Base-by-base conservation (phyloP, 2,888 invertebrate genomes). In the Carabus problematicus region DNA sequence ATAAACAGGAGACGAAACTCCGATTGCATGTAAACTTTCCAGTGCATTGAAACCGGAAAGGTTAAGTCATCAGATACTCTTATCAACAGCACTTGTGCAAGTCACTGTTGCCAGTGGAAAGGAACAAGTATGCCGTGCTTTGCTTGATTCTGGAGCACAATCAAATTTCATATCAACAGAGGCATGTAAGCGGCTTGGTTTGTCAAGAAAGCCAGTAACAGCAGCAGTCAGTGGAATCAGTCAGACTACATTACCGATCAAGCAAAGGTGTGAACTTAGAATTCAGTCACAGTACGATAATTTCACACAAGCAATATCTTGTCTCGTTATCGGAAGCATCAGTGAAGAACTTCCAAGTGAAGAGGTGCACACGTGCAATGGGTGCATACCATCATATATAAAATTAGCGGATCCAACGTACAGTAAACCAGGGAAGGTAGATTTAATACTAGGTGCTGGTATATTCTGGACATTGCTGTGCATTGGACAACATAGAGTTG, bases 381-480 rank as follows among this genome's bases (percentile, higher is more conserved):
- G 42, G 4, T 18, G 49, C 14, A 49, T 62, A 62, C 62, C 52
- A 39, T 6, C 29, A 19, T 62, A 62, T 40, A 9, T 62, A 52
- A 62, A 62, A 29, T 16, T 64, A 42, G 64, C 64, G 11, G 55
- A 64, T 55, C 54, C 55, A 8, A 42, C 16, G 16, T 64, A 64
- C 18, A 11, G n/a, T 18, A 54, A 40, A 11, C 64, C 64, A 16
- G 54, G 55, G 11, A 55, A 40, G 6, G 14, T 64, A 6, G 55
- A 64, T 16, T n/a, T 64, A 12, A 41, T 64, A 40, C 43, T 64
- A 3, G 39, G 52, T 29, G 54, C 52, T n/a, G 63, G 52, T 1
- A 16, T 63, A 12, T 63, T 63, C 40, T 52, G 63, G 40, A 63
- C 18, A n/a, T 39, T 63, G 29, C 29, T 63, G 4, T 62, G 52